These are phyloP conservation scores for Coreius guichenoti DNA, from an alignment of 2,797 vertebrate species.

Conservation along the genomic window DNA sequence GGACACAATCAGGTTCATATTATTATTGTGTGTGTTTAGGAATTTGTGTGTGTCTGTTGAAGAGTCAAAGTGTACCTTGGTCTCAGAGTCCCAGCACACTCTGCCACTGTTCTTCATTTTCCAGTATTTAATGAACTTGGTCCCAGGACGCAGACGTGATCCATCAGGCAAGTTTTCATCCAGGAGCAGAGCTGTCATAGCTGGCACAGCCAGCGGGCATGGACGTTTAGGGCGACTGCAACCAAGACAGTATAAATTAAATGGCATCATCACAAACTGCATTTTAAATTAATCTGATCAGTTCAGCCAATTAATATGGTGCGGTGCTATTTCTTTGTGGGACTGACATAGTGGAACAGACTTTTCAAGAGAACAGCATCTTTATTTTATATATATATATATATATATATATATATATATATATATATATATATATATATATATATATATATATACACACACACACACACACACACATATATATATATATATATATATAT, in stretches of 20 bases:
- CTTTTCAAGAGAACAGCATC: neutral
- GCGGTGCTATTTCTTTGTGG: neutral
- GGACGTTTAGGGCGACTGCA: slow-evolving; percentile 84
- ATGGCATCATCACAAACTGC: neutral
- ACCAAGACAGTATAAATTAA: neutral
- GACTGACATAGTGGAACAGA: neutral
- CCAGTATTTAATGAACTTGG: slow-evolving; percentile 96
- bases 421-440: too few relatives aligned
- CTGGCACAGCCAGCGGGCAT: slow-evolving; percentile 85
- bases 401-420: too few relatives aligned
- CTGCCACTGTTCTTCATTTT: slow-evolving; percentile 95
- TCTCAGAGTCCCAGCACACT: slow-evolving; percentile 88
- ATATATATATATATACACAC: too few relatives aligned
- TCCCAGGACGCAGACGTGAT: slow-evolving; percentile 87
- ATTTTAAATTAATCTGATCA: neutral
- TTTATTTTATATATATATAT: too few relatives aligned
- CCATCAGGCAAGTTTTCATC: slow-evolving; percentile 97
- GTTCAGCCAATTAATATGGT: neutral
- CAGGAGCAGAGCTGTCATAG: slow-evolving; percentile 90
- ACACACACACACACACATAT: too few relatives aligned
- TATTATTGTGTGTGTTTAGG: neutral
- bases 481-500: too few relatives aligned
- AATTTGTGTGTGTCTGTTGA: slow-evolving; percentile 15
- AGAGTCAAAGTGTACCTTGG: slow-evolving; percentile 82
- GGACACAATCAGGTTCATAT: neutral